Base-by-base conservation (phyloP, 2,113 vertebrate genomes). In the Struthio camelus region DNA sequence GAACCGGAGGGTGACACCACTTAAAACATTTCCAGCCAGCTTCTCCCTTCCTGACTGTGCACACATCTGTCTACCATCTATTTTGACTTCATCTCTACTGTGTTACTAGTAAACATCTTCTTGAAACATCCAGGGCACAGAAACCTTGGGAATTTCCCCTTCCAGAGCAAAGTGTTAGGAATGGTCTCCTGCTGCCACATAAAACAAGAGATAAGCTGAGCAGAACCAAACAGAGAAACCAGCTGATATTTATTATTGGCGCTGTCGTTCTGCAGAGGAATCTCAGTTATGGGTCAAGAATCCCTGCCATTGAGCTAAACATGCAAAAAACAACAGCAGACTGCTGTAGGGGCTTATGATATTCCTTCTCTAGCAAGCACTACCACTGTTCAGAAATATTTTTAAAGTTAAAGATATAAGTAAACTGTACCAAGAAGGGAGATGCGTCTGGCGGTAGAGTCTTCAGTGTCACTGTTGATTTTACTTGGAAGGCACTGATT, bases 1-100 rank as follows among this genome's bases (percentile, higher is more conserved):
- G 82, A 79, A 61, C 27, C 51, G 86, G 50, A 93, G 64, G 30
- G 32, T 85, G 89, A 86, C 72, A 73, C 58, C 88, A 28, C 42
- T 87, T 16, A 78, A 91, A 95, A 67, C 58, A 25, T 72, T 89
- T 61, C 44, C 67, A 82, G 89, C 50, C 66, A 73, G 69, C 58
- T 91, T 78, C 82, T 27, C 40, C 48, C 75, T 91, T 92, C 89
- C 64, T 64, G 69, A 40, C 36, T 77, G 42, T 0, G 1, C 19
- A 84, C 76, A 61, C 92, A 93, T 94, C 87, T 96, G 90, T 81
- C 85, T 64, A 20, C 88, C 85, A 92, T 78, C 85, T 96, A 85
- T 61, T 96, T 84, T 67, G 64, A 73, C 91, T 93, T 93, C 78
- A 5, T 44, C 46, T 88, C 81, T 89, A 78, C 86, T 70, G 7